phyloP scores from a whole-genome alignment of 2,113 vertebrate species.

The Nothoprocta perdicaria region DNA sequence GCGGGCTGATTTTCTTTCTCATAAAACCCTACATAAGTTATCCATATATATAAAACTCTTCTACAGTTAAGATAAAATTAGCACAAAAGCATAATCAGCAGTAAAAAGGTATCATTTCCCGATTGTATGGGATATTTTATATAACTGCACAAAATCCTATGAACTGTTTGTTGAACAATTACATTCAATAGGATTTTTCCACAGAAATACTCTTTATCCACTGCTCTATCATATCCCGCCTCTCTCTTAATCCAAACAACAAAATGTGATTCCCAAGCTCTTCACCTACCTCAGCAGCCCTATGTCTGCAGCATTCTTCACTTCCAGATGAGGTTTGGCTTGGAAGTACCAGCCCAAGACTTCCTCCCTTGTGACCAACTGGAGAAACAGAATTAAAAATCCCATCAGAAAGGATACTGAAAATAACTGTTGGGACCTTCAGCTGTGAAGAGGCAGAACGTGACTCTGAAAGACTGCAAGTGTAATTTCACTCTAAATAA shows the following conservation, averaged over 20 bases:
- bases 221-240: background rate
- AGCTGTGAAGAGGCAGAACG: background rate
- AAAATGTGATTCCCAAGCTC: background rate
- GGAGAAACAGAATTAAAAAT: background rate
- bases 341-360: background rate
- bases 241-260: background rate
- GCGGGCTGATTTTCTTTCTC: background rate
- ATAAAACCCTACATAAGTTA: background rate
- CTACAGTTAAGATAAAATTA: background rate
- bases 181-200: background rate
- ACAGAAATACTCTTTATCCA: background rate
- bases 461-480: background rate
- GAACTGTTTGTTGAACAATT: background rate
- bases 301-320: background rate
- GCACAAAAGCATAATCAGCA: background rate
- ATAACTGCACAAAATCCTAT: background rate
- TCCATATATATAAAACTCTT: background rate
- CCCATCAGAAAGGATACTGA: background rate
- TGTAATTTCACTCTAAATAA: slow-evolving; percentile 3
- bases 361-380: background rate
- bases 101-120: background rate
- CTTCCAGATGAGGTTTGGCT: background rate
- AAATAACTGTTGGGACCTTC: background rate
- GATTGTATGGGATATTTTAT: background rate
- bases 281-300: background rate